Evolutionary conservation across 30 jellyfish, hydroid and myxozoan species (phyloP).

Genomic region (Aurelia sp.): DNA sequence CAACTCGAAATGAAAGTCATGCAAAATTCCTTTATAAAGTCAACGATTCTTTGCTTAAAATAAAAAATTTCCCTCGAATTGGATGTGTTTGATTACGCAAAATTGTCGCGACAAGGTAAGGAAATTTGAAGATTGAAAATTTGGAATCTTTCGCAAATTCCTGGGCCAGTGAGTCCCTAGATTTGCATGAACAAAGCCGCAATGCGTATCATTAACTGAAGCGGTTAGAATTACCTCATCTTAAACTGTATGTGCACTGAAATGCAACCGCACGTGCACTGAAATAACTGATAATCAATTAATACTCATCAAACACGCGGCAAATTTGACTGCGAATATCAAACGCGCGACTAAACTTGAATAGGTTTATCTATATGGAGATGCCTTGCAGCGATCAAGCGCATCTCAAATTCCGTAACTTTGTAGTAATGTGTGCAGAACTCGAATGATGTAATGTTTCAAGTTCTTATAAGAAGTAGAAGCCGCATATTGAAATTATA

Average conservation of each 20-base stretch:
- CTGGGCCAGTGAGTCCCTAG: slow-evolving; percentile 7
- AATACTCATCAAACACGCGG: background rate
- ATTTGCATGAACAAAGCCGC: background rate
- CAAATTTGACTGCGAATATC: background rate
- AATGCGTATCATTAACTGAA: slow-evolving; percentile 16
- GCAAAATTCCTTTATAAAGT: too few relatives aligned
- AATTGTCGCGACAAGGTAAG: too few relatives aligned
- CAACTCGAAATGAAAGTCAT: too few relatives aligned
- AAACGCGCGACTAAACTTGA: slow-evolving; percentile 29
- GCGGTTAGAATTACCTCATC: slow-evolving; percentile 73
- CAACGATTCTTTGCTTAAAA: too few relatives aligned
- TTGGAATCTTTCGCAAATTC: background rate
- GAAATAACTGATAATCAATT: background rate
- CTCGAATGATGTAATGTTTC: slow-evolving; percentile 46
- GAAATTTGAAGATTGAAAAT: too few relatives aligned
- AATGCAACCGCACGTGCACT: slow-evolving; percentile 18
- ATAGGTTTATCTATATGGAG: background rate
- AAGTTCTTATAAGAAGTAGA: background rate
- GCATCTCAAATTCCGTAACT: slow-evolving; percentile 57
- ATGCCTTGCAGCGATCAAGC: slow-evolving; percentile 27
- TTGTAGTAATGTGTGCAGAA: slow-evolving; percentile 64
- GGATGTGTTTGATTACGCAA: too few relatives aligned
- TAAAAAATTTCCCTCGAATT: too few relatives aligned
- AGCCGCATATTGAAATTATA: background rate
- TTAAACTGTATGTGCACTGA: background rate